Evolutionary conservation across 2,797 vertebrate genomes (phyloP), one percentile per base, ranked within the genome.

Genomic region (Rhabdomys pumilio): DNA sequence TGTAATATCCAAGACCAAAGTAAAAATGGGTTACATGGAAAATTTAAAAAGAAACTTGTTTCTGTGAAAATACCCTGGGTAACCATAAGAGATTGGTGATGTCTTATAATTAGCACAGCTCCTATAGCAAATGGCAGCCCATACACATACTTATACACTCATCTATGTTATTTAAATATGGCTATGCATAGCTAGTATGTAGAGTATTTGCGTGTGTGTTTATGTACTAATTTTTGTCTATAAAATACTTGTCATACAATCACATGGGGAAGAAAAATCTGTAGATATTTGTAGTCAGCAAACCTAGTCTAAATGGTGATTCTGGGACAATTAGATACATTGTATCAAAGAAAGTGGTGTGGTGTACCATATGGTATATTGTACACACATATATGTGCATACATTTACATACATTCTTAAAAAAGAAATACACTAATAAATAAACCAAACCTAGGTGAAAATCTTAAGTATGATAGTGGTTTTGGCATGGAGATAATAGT

Each of bases 111-210:
- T 50, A 94, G 44, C 31, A 91, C 55, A 67, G 9, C 11, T 3
- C 19, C 13, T 22, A 61, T n/a, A 55, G 53, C 41, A 91, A n/a
- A 79, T 38, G 0, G 0, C 22, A 83, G 38, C 1, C 22, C 10
- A 59, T 14, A 57, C 10, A 55, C 9, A n/a, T 4, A 80, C 10
- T 20, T 17, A 79, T 20, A 53, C 11, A 80, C 31, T 55, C 15
- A 67, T 14, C 63, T 44, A 4, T 65, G 4, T 5, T 44, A n/a
- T 77, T 79, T 82, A 76, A 91, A 87, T 55, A 85, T 57, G 6
- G 3, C 3, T 15, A 29, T 79, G 34, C 9, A 26, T 59, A 11
- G 22, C 1, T 11, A 57, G 11, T 81, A 24, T 13, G 20, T 57
- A 57, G 19, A 57, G 17, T 13, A 22, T 31, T 80, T 55, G 15